Evolutionary conservation across 2,113 vertebrate species (phyloP).

Genomic region (Cyprinodon brontotheroides): DNA sequence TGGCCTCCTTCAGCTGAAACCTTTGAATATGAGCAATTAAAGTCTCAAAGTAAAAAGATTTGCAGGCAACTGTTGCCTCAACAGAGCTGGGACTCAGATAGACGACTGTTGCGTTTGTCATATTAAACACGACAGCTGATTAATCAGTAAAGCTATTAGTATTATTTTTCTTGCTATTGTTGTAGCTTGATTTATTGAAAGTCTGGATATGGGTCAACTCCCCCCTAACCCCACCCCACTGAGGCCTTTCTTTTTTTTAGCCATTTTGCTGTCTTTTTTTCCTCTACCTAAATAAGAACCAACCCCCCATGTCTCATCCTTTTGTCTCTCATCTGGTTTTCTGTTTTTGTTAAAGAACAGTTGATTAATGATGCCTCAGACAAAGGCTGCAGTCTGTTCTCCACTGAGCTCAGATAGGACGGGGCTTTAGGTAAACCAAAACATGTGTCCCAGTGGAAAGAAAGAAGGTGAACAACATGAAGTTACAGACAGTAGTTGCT

Average conservation of each 20-base stretch:
- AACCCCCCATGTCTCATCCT: constrained; percentile 65
- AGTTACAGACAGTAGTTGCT: constrained; percentile 44
- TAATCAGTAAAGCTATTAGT: constrained; percentile 73
- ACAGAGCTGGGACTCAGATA: constrained; percentile 42
- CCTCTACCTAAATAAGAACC: constrained; percentile 61
- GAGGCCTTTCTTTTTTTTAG: constrained; percentile 32
- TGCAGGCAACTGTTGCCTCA: constrained; percentile 25
- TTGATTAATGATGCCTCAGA: constrained; percentile 77
- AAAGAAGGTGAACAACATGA: constrained; percentile 28
- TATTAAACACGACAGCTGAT: constrained; percentile 52
- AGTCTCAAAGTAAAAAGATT: constrained; percentile 31
- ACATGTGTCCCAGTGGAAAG: constrained; percentile 67
- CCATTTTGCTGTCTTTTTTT: constrained; percentile 37
- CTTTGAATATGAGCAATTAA: constrained; percentile 45
- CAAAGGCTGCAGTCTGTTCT: constrained; percentile 70
- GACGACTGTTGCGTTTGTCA: constrained; percentile 45
- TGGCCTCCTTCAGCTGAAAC: constrained; percentile 32
- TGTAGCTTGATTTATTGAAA: constrained; percentile 80
- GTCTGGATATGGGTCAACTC: constrained; percentile 71
- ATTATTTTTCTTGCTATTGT: constrained; percentile 80
- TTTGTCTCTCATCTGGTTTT: constrained; percentile 79
- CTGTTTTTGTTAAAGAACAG: constrained; percentile 78
- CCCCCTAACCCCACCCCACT: constrained; percentile 41
- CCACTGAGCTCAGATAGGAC: constrained; percentile 54
- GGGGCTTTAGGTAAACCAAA: constrained; percentile 73